Percentiles rank a stretch among this genome's conserved stretches.
Evolutionary conservation across 2,113 vertebrate species (phyloP).

Genomic region (Mormyrus iriodes): DNA sequence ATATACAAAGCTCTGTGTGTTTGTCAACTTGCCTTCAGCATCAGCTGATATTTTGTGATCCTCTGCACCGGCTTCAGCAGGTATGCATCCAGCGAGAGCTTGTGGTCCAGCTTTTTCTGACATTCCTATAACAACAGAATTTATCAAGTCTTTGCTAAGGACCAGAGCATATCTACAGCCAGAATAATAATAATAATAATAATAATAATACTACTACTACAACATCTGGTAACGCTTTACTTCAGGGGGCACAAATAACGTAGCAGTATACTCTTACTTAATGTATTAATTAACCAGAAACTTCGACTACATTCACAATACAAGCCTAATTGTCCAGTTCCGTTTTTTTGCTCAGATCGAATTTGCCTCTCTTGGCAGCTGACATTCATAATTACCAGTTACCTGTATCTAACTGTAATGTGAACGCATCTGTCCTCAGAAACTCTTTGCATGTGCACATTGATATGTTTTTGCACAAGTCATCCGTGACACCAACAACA

Average conservation of each 20-base stretch:
- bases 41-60: conserved; percentile 85
- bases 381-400: not conserved
- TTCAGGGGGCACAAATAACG: not conserved
- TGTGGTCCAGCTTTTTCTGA: conserved; percentile 83
- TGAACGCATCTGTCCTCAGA: not conserved
- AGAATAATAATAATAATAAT: not conserved
- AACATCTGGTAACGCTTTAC: not conserved
- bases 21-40: conserved; percentile 66
- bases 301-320: not conserved
- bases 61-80: conserved; percentile 85
- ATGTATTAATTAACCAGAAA: not conserved
- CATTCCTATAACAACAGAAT: conserved; percentile 59
- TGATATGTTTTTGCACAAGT: not conserved
- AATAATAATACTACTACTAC: not conserved
- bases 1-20: not conserved
- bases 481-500: not conserved
- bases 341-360: not conserved
- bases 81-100: conserved; percentile 84
- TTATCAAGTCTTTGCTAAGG: not conserved
- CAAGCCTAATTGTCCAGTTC: not conserved
- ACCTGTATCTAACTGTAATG: not conserved
- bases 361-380: not conserved
- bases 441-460: not conserved
- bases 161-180: not conserved
- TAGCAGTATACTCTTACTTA: not conserved